Evolutionary conservation across 2,113 vertebrate genomes (phyloP).

Genomic region (Caracal caracal): DNA sequence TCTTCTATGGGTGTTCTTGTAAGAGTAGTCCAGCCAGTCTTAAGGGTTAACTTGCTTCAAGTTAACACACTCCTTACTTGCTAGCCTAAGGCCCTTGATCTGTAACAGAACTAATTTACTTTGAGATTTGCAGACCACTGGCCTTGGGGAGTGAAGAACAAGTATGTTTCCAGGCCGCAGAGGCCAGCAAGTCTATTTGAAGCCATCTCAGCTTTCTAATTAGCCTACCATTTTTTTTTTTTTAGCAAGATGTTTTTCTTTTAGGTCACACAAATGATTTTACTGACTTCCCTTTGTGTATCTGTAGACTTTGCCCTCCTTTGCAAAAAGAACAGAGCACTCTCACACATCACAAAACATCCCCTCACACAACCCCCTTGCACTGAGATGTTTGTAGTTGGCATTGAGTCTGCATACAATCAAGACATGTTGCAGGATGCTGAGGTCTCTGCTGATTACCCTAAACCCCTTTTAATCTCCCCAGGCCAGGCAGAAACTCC

Average conservation of each 20-base stretch:
- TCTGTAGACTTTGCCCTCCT: background rate
- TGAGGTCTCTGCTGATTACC: background rate
- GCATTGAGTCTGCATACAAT: background rate
- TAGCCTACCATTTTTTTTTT: background rate
- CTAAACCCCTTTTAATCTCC: background rate
- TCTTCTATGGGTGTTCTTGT: background rate
- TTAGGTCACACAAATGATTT: background rate
- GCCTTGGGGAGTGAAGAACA: background rate
- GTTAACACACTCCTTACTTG: background rate
- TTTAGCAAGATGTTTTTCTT: background rate
- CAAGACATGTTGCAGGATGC: background rate
- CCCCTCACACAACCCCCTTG: background rate
- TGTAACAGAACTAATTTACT: background rate
- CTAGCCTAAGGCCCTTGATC: background rate
- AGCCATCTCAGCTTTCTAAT: background rate
- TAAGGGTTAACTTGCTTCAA: background rate
- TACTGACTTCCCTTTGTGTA: background rate
- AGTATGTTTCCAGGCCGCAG: background rate
- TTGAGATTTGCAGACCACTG: background rate
- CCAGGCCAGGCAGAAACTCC: background rate
- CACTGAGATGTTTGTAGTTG: background rate
- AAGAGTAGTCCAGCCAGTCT: background rate
- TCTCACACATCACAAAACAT: background rate
- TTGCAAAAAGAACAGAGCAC: background rate
- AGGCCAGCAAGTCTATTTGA: background rate